Base-by-base conservation (phyloP, 2,888 invertebrate genomes). In the Agrotis exclamationis region DNA sequence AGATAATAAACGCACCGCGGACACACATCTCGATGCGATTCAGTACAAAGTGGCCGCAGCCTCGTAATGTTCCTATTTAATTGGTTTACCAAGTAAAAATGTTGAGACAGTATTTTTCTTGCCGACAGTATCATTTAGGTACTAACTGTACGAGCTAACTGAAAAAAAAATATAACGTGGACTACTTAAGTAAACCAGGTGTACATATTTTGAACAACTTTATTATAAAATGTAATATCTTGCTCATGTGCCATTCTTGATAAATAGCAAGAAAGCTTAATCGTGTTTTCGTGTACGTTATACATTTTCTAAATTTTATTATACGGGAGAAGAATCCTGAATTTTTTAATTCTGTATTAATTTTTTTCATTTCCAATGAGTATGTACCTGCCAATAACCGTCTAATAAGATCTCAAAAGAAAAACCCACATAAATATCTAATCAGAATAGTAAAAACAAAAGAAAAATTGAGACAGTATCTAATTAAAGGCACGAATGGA, bases 11-110 rank as follows among this genome's bases (percentile, higher is more conserved):
- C 79, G 88, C 80, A 89, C 89, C 89, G 89, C 89, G 85, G 86
- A 90, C 91, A 88, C 87, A 90, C 88, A 93, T 92, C 92, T 90
- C 86, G 91, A 90, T 92, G 91, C 89, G 88, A 90, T 93, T 93
- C 90, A 91, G 85, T 87, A 88, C 86, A 90, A 89, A 90, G 89
- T 90, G 87, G 87, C 89, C 89, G 88, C 78, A 68, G 77, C 70
- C 79, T 82, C 82, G 79, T 82, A 80, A 78, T 85, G 86, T 87
- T 84, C 80, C 83, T 89, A 89, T 91, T 93, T 93, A 94, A 94
- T 93, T 93, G 92, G 90, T 90, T 89, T 74, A 86, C 86, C 72
- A 82, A 71, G 70, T 73, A 83, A 85, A 86, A 84, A 87, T 84
- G 80, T 79, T 74, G 76, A 72, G 59, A 70, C 77, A 63, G 65